Evolutionary conservation across 2,797 vertebrate genomes (phyloP).

Genomic region (Catostomus latipinnis): DNA sequence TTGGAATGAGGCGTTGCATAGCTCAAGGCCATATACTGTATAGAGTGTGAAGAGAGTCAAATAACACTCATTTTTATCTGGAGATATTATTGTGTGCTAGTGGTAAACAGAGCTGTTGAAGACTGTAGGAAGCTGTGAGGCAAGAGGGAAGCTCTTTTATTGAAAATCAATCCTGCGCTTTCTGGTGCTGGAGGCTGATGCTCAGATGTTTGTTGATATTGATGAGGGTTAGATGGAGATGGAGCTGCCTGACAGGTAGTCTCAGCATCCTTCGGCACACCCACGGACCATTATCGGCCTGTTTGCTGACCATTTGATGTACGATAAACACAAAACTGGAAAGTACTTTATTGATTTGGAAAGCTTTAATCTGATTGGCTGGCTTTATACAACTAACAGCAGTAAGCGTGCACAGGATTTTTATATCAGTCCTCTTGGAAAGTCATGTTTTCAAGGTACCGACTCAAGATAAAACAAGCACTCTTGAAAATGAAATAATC

Average conservation of each 20-base stretch:
- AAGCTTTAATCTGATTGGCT: too few species aligned
- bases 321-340: too few species aligned
- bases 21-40: constrained; percentile 26
- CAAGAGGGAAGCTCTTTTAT: constrained; percentile 58
- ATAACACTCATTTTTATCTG: constrained; percentile 35
- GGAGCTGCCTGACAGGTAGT: constrained; percentile 19
- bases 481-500: too few species aligned
- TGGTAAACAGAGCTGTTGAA: constrained; percentile 38
- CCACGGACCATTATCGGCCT: too few species aligned
- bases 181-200: constrained; percentile 58
- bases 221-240: constrained; percentile 36
- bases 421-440: too few species aligned
- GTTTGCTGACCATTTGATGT: too few species aligned
- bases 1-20: neutral
- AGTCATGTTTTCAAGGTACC: too few species aligned
- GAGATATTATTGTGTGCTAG: constrained; percentile 36
- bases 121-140: constrained; percentile 54
- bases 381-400: too few species aligned
- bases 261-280: too few species aligned
- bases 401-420: too few species aligned
- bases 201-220: constrained; percentile 53
- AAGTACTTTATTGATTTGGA: too few species aligned
- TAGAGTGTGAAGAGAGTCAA: constrained; percentile 13
- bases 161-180: constrained; percentile 71
- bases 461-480: too few species aligned